Conservation (phyloP, 2,797 vertebrate genomes). For the Chrysolophus pictus region DNA sequence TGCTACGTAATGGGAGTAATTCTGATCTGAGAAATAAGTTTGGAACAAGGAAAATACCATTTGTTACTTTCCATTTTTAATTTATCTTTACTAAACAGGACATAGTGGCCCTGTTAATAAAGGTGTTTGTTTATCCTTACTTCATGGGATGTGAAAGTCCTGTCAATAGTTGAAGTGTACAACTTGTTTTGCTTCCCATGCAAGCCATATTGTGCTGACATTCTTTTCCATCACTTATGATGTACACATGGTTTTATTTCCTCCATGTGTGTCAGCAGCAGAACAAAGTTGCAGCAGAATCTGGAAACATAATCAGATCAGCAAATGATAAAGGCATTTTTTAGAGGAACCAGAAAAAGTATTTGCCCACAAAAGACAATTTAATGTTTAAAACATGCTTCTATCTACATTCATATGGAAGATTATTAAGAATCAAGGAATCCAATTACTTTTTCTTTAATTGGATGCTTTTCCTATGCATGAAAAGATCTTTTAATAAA, state of each 20-base stretch:
- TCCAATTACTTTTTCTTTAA: not conserved
- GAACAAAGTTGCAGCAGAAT: not conserved
- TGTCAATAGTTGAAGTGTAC: not conserved
- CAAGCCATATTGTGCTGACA: not conserved
- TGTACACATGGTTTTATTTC: not conserved
- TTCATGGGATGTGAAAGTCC: not conserved
- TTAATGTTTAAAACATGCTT: not conserved
- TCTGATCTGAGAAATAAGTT: not conserved
- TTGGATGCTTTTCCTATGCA: too few relatives aligned
- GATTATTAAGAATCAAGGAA: not conserved
- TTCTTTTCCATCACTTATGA: not conserved
- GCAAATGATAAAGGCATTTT: not conserved
- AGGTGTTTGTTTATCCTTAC: not conserved
- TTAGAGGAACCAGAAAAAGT: not conserved
- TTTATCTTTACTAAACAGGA: not conserved
- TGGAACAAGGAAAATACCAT: not conserved
- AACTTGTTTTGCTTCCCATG: not conserved
- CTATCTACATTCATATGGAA: not conserved
- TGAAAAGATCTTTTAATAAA: not conserved
- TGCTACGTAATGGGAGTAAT: not conserved
- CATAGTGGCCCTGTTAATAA: not conserved
- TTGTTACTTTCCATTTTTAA: not conserved
- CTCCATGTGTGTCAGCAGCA: not conserved
- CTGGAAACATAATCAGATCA: not conserved
- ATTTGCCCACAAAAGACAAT: not conserved